Percentiles rank a stretch among this genome's conserved stretches.
phyloP scores from a whole-genome alignment of 2,797 vertebrate genomes.

The Sebastes miniatus region DNA sequence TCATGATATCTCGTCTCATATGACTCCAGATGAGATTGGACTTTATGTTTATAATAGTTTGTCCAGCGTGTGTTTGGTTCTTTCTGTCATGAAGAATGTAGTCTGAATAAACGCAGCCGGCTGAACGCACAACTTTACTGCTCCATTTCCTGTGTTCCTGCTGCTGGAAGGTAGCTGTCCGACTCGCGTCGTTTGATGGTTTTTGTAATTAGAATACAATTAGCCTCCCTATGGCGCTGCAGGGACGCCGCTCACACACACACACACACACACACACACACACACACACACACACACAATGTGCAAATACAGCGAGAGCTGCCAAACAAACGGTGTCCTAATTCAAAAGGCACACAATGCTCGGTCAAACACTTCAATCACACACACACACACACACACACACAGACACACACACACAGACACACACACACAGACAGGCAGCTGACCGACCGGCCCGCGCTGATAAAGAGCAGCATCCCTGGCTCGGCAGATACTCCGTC shows the following conservation, averaged over 20 bases:
- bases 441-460: constrained; percentile 48
- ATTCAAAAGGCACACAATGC: constrained; percentile 47
- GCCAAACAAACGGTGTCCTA: constrained; percentile 35
- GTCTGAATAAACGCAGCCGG: constrained; percentile 21
- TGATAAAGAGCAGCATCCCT: constrained; percentile 67
- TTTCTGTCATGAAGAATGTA: neutral
- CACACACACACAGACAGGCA: neutral
- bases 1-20: neutral
- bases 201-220: constrained; percentile 76
- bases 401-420: constrained; percentile 29
- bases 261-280: constrained; percentile 6
- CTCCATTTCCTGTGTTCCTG: constrained; percentile 37
- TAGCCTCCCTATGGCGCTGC: constrained; percentile 60
- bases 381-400: constrained; percentile 26
- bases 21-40: neutral
- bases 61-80: neutral
- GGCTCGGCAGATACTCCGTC: constrained; percentile 44
- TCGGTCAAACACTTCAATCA: constrained; percentile 45
- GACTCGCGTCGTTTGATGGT: constrained; percentile 54
- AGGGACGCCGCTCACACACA: constrained; percentile 12
- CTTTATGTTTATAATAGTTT: neutral
- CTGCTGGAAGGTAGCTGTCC: constrained; percentile 48
- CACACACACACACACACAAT: constrained; percentile 4
- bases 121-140: constrained; percentile 38
- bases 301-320: constrained; percentile 22